Evolutionary conservation across 1,140 invertebrate genomes (phyloP).

Genomic region (Listronotus oregonensis): DNA sequence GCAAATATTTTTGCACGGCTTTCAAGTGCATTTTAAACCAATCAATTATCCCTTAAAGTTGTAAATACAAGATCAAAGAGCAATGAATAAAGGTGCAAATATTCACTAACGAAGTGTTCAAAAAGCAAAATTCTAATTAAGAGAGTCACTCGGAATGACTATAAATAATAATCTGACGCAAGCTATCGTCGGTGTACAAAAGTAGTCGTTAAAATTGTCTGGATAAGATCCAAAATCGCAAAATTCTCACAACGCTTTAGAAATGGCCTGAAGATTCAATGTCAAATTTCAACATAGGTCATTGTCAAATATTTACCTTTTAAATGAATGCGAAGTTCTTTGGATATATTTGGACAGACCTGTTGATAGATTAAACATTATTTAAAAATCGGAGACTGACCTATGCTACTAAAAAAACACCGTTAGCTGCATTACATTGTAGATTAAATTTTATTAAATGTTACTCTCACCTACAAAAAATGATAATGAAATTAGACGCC

Average conservation of each 20-base stretch:
- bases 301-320: slow-evolving; percentile 21
- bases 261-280: slow-evolving; percentile 8
- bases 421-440: not conserved
- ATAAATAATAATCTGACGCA: not conserved
- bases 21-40: not conserved
- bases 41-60: not conserved
- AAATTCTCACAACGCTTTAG: slow-evolving; percentile 17
- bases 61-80: not conserved
- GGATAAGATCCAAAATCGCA: slow-evolving; percentile 16
- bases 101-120: not conserved
- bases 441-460: not conserved
- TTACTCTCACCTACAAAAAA: not conserved
- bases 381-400: not conserved
- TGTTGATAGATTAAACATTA: not conserved
- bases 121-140: slow-evolving; percentile 1
- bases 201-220: slow-evolving; percentile 3
- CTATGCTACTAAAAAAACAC: not conserved
- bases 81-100: not conserved
- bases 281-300: slow-evolving; percentile 16
- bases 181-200: slow-evolving; percentile 1
- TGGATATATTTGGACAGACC: not conserved
- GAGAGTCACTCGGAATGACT: not conserved
- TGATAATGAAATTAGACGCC: no score
- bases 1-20: no score
- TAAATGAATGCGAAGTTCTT: not conserved